A percentile compares a stretch with the other conserved stretches of the same genome.
Evolutionary conservation across 2,113 vertebrate species (phyloP).

Genomic region (Eublepharis macularius): DNA sequence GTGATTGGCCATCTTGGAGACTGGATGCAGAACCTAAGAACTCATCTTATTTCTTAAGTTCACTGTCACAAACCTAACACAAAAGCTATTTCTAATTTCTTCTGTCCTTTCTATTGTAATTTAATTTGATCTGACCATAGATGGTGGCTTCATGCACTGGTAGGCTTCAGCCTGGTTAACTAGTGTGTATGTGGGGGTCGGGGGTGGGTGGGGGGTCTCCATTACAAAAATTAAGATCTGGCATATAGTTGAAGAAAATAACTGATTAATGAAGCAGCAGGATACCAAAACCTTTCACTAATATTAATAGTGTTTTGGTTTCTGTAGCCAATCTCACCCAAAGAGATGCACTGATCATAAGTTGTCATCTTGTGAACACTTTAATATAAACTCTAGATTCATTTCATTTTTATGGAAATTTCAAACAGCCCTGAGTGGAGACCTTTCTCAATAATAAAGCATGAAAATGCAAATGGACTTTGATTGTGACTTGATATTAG

Average conservation of each 20-base stretch:
- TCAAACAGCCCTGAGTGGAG: conserved; percentile 25
- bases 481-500: conserved; percentile 33
- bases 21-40: too few species aligned
- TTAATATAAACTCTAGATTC: conserved; percentile 30
- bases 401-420: conserved; percentile 40
- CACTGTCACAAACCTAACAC: not conserved
- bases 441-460: conserved; percentile 25
- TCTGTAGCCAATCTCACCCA: conserved; percentile 18
- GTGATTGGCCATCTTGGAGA: too few species aligned
- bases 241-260: conserved; percentile 9
- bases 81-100: not conserved
- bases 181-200: not conserved
- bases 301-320: conserved; percentile 29
- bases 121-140: not conserved
- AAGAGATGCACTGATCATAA: conserved; percentile 32
- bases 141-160: not conserved
- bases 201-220: not conserved
- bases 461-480: conserved; percentile 51
- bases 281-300: not conserved
- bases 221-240: conserved; percentile 30
- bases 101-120: not conserved
- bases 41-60: too few species aligned
- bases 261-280: conserved; percentile 32
- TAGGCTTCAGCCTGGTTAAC: not conserved
- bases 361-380: conserved; percentile 22